Percentiles rank a stretch among this genome's conserved stretches.
phyloP scores from a whole-genome alignment of 53 echinoderm and acorn worm genomes.

The Actinopyga echinites region DNA sequence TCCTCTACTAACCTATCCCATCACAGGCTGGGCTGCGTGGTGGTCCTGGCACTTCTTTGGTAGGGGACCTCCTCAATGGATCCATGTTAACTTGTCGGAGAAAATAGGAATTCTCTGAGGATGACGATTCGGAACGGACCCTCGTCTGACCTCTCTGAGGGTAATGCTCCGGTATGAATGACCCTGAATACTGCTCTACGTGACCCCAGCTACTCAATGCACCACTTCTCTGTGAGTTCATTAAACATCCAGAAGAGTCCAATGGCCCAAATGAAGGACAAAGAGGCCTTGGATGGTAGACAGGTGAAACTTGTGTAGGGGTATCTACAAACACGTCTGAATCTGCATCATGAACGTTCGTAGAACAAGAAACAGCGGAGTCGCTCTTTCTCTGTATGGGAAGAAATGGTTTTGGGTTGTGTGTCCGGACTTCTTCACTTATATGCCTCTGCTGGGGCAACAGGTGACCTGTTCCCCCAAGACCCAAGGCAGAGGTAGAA shows the following conservation, averaged over 20 bases:
- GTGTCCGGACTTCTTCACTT: not conserved
- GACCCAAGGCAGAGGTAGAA: not conserved
- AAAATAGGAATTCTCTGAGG: slow-evolving; percentile 26
- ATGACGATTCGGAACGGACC: slow-evolving; percentile 12
- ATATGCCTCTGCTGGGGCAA: not conserved
- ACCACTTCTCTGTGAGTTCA: not conserved
- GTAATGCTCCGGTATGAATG: not conserved
- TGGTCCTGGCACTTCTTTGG: not conserved
- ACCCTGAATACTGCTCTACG: not conserved
- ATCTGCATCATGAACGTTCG: not conserved
- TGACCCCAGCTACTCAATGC: slow-evolving; percentile 34
- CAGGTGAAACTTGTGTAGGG: not conserved
- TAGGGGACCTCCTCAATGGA: not conserved
- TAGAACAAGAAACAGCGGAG: not conserved
- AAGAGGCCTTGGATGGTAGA: not conserved
- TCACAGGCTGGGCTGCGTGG: slow-evolving; percentile 5
- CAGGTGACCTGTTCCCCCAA: not conserved
- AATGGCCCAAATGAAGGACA: not conserved
- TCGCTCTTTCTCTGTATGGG: slow-evolving; percentile 3
- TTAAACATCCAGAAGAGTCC: not conserved
- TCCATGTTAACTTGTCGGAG: slow-evolving; percentile 17
- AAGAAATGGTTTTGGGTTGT: not conserved
- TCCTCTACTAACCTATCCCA: not conserved
- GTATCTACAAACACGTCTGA: not conserved
- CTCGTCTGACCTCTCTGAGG: not conserved